Conservation (phyloP, 2,888 invertebrate genomes). For the Drosophila eohydei region DNA sequence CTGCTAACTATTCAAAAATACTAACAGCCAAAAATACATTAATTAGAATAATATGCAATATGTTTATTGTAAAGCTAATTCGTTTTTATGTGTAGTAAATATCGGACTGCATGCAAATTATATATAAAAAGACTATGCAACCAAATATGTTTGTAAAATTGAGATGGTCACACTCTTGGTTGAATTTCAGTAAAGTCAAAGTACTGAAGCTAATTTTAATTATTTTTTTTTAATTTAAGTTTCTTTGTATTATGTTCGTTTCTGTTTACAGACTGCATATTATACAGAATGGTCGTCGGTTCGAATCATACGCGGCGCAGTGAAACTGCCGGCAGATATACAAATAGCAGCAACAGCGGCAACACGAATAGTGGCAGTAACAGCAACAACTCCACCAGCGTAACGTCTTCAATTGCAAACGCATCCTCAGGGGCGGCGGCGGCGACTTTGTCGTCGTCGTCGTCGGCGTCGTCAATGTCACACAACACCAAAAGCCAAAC, state of each 20-base stretch:
- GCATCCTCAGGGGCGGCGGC: slow-evolving; percentile 61
- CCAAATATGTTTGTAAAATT: not conserved
- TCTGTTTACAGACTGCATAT: slow-evolving; percentile 60
- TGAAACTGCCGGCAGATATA: slow-evolving; percentile 83
- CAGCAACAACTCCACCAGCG: slow-evolving; percentile 66
- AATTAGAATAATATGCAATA: not conserved
- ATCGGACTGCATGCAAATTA: no score
- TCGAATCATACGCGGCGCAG: slow-evolving; percentile 84
- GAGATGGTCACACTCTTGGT: not conserved
- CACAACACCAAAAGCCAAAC: slow-evolving; percentile 63
- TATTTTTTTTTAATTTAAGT: not conserved
- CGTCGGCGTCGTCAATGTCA: slow-evolving; percentile 57
- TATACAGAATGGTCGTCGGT: slow-evolving; percentile 84
- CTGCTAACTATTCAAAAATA: slow-evolving; percentile 1
- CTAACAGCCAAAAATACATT: not conserved
- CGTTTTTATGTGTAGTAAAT: not conserved
- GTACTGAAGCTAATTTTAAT: not conserved
- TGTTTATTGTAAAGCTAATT: not conserved
- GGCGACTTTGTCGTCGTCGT: slow-evolving; percentile 49
- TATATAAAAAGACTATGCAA: no score
- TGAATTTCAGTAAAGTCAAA: not conserved
- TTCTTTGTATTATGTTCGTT: not conserved
- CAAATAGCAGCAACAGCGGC: slow-evolving; percentile 55
- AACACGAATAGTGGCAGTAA: slow-evolving; percentile 39
- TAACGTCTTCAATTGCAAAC: slow-evolving; percentile 70